phyloP scores from a whole-genome alignment of 2,888 invertebrate species.

The Amitus sp. region DNA sequence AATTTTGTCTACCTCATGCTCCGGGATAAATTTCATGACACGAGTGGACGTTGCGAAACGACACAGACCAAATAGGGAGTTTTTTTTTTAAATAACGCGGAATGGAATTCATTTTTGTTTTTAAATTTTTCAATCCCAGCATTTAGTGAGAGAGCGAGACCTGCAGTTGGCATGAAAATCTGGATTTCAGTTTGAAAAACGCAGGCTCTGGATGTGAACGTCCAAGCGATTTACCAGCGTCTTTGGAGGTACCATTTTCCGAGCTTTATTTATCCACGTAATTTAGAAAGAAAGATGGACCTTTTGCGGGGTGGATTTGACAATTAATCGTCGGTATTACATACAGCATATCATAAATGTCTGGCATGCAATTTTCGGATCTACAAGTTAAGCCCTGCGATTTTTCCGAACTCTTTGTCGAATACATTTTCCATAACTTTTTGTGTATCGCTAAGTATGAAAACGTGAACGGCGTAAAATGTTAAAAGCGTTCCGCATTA shows the following conservation, averaged over 20 bases:
- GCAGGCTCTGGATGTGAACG: conserved; percentile 4
- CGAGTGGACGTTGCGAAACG: no score
- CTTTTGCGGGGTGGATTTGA: neutral
- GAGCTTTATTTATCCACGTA: neutral
- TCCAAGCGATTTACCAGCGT: conserved; percentile 4
- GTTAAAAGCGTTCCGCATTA: no score
- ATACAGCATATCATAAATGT: no score
- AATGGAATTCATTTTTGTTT: neutral
- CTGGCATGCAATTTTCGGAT: no score
- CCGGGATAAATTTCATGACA: no score
- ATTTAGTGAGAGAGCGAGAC: neutral
- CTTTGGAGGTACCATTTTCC: neutral
- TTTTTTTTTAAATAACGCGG: neutral
- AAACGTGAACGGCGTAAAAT: no score
- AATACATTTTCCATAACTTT: no score
- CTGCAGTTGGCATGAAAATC: conserved; percentile 4
- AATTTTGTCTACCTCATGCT: no score
- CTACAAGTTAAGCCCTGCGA: no score
- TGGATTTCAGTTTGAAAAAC: conserved; percentile 8
- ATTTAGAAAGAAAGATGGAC: neutral
- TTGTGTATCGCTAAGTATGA: no score
- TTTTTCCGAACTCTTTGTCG: no score
- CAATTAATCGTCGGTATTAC: no score
- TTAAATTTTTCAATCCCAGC: neutral
- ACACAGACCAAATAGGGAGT: neutral